phyloP scores from a whole-genome alignment of 2,888 invertebrate genomes.

The Cantharis flavilabris region DNA sequence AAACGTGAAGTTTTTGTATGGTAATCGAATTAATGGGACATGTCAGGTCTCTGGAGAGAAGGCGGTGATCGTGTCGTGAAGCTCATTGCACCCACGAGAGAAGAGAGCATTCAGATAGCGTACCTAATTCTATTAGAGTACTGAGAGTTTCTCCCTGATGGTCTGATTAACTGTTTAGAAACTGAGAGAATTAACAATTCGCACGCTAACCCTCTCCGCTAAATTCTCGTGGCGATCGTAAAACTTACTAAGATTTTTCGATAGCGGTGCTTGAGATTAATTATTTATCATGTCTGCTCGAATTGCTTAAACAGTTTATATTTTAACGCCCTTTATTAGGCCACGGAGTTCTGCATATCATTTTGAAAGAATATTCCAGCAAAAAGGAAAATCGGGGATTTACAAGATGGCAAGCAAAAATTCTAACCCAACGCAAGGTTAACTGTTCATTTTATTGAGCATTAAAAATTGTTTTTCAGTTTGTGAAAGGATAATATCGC shows the following conservation, averaged over 20 bases:
- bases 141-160: constrained; percentile 41
- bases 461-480: not conserved
- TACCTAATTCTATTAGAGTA: constrained; percentile 45
- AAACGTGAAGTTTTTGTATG: not conserved
- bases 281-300: not conserved
- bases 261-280: constrained; percentile 7
- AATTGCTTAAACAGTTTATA: not conserved
- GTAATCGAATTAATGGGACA: constrained; percentile 42
- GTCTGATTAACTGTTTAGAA: constrained; percentile 32
- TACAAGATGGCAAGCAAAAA: not conserved
- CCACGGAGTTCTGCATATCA: not conserved
- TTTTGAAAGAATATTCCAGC: not conserved
- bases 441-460: not conserved
- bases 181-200: constrained; percentile 22
- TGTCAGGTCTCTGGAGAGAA: constrained; percentile 32
- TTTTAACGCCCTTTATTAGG: not conserved
- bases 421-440: not conserved
- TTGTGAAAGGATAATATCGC: not conserved
- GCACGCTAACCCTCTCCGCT: constrained; percentile 18
- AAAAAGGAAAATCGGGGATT: too few species aligned
- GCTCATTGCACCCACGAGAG: constrained; percentile 42
- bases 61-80: constrained; percentile 36
- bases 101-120: constrained; percentile 36
- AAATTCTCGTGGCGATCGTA: constrained; percentile 6
- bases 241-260: not conserved